Conservation (phyloP, 2,888 invertebrate species). For the Pterostichus madidus region DNA sequence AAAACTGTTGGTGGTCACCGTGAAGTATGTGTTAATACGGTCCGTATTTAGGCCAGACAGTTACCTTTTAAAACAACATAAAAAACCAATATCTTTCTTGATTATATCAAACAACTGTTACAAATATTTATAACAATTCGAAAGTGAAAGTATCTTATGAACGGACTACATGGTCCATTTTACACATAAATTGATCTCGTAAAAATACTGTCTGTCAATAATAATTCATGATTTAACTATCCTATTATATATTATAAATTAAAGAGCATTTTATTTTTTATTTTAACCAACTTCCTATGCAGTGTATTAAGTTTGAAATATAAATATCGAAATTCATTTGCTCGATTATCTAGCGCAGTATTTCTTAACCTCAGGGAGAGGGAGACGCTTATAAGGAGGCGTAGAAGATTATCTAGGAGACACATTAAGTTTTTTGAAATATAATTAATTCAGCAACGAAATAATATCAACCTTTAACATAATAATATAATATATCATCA, state of each 20-base stretch:
- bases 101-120: constrained; percentile 58
- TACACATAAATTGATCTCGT: constrained; percentile 18
- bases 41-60: constrained; percentile 58
- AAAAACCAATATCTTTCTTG: constrained; percentile 55
- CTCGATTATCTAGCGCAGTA: too few species aligned
- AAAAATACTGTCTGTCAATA: constrained; percentile 25
- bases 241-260: background rate
- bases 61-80: constrained; percentile 52
- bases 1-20: background rate
- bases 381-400: too few species aligned
- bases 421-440: too few species aligned
- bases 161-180: constrained; percentile 21
- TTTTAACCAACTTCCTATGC: too few species aligned
- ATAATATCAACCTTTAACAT: too few species aligned
- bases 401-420: too few species aligned
- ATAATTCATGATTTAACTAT: constrained; percentile 1
- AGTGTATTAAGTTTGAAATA: too few species aligned
- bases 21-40: constrained; percentile 23
- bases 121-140: constrained; percentile 49
- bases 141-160: constrained; percentile 59
- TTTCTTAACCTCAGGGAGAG: too few species aligned
- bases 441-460: too few species aligned
- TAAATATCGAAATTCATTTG: too few species aligned
- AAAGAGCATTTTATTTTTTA: too few species aligned
- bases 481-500: too few species aligned